Base-by-base conservation (phyloP, 2,113 vertebrate genomes). In the Bombycilla garrulus region DNA sequence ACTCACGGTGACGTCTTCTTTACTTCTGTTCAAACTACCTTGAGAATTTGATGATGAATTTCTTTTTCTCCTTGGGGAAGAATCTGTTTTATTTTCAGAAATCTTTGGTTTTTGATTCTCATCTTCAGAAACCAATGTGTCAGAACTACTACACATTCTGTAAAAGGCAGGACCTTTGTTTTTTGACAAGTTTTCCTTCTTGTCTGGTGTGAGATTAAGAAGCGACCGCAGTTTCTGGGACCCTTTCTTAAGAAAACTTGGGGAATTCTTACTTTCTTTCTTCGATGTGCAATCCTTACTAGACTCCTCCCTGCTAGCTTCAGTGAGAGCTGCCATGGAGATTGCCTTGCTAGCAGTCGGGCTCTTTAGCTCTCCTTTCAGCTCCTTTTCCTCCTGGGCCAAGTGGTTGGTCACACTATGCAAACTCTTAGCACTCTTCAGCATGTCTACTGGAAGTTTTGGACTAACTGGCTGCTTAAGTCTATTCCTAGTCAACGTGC, bases 181-280 rank as follows among this genome's bases (percentile, higher is more conserved):
- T 97, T 97, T 98, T 7, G 97, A 92, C n/a, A 98, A 97, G 78
- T 64, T 97, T 53, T 99, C 98, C 81, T 98, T 99, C 96, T 98
- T 99, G 50, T 99, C 98, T 64, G 98, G 98, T 35, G 98, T 97
- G 71, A 99, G 98, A 89, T 98, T 99, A 71, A 99, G 97, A 47
- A 99, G 95, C 1, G 99, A 99, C 50, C 98, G 98, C 28, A 99
- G 95, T 95, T 99, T 99, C 78, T 98, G 99, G 50, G 99, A 97
- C 69, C 98, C 98, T 44, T 97, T 99, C 96, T 99, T 98, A 45
- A 99, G 91, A 94, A 99, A 99, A 83, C 86, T 98, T 11, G 98
- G 98, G 5, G 99, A 98, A 54, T 81, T 96, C 28, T 93, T 97
- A 40, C 33, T 97, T 83, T 98, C 98, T 72, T 98, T 98, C 77